Base-by-base conservation (phyloP, 2,797 vertebrate species). In the Florisuga fusca region DNA sequence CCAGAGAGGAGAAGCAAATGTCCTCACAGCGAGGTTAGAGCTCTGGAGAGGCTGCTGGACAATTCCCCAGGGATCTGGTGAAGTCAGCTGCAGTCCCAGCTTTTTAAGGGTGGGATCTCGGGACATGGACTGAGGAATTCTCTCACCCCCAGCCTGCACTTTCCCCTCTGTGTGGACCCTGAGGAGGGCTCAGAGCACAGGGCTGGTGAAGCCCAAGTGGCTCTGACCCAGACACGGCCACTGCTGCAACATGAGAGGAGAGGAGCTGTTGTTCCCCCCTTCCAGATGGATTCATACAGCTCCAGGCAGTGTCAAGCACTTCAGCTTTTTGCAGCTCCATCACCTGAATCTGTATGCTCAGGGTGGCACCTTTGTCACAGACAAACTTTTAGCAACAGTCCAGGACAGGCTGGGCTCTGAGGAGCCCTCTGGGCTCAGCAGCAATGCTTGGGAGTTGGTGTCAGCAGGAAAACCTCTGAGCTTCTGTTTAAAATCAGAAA, bases 11-110 rank as follows among this genome's bases (percentile, higher is more conserved):
- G 36, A 61, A 21, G 22, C 22, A 58, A 57, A 25, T 5, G 8
- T 57, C 20, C 9, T 53, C 43, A 26, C 43, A 53, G 10, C 0
- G 2, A 64, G 10, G 17, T 33, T 54, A 15, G 1, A 0, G 23
- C 25, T 87, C 57, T 4, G 4, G 36, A 57, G 27, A 45, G 36
- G 19, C 31, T 61, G 25, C 19, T 45, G 26, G 17, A 5, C 13
- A 3, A 20, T 41, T 27, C 46, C 54, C 33, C 0, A 1, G 41
- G 15, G 46, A 50, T 43, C 33, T 61, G 41, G 21, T 4, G 14
- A 64, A 78, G 23, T 14, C 1, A 0, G 41, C 51, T 55, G 27
- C 43, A 57, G 36, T 16, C 12, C 17, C 15, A 12, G 20, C 8
- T 50, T n/a, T 18, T 2, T 20, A 51, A 45, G 6, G 4, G 2